These are phyloP conservation scores for Phasia obesa DNA, from an alignment of 2,888 invertebrate species.

Conservation along the genomic window DNA sequence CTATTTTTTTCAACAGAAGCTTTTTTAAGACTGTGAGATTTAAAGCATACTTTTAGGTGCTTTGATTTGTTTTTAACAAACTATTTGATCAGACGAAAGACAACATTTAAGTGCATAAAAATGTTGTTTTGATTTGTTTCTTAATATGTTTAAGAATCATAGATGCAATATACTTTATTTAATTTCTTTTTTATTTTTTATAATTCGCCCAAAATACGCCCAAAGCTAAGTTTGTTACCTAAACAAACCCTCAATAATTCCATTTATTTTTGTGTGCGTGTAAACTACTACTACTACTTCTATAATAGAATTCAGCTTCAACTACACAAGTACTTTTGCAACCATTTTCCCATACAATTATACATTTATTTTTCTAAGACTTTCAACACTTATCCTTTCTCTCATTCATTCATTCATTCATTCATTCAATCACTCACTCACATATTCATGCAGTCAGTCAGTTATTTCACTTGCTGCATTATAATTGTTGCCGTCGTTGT, in stretches of 20 bases:
- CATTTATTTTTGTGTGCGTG: slow-evolving; percentile 22
- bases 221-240: slow-evolving; percentile 8
- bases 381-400: slow-evolving; percentile 43
- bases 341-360: slow-evolving; percentile 49
- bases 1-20: too few relatives aligned
- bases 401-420: slow-evolving; percentile 20
- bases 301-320: too few relatives aligned
- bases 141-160: background rate
- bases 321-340: slow-evolving; percentile 8
- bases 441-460: slow-evolving; percentile 46
- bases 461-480: slow-evolving; percentile 57
- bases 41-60: too few relatives aligned
- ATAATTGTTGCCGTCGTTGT: slow-evolving; percentile 61
- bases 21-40: too few relatives aligned
- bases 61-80: too few relatives aligned
- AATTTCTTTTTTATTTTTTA: background rate
- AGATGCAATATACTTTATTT: background rate
- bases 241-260: slow-evolving; percentile 28
- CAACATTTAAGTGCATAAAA: too few relatives aligned
- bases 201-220: background rate
- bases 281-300: background rate
- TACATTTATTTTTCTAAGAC: slow-evolving; percentile 48
- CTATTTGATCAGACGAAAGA: too few relatives aligned
- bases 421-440: slow-evolving; percentile 37
- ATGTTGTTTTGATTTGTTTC: too few relatives aligned